Percentiles rank a stretch among this genome's conserved stretches.
phyloP scores from a whole-genome alignment of 2,888 invertebrate species.

The Siphlonurus alternatus region DNA sequence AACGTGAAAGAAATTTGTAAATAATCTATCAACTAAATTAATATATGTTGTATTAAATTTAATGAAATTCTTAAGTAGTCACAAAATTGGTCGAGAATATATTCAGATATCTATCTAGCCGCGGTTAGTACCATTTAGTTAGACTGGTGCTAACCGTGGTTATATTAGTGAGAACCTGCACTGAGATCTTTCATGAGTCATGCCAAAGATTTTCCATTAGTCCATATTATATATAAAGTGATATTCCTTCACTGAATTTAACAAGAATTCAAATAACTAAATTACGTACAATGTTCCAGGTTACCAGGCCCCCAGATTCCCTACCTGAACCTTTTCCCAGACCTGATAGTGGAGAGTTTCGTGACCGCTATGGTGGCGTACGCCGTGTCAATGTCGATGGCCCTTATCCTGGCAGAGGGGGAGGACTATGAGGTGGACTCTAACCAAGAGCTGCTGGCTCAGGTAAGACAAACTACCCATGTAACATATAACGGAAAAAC shows the following conservation, averaged over 20 bases:
- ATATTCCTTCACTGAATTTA: not conserved
- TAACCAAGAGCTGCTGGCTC: constrained; percentile 23
- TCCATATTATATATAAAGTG: not conserved
- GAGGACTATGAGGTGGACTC: constrained; percentile 23
- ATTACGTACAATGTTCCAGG: constrained; percentile 12
- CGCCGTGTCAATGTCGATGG: constrained; percentile 25
- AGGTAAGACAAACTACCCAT: constrained; percentile 19
- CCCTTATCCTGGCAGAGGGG: constrained; percentile 25
- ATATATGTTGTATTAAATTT: too few relatives aligned
- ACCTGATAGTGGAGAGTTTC: constrained; percentile 12
- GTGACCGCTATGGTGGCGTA: constrained; percentile 22
- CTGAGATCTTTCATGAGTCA: too few relatives aligned
- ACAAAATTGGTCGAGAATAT: too few relatives aligned
- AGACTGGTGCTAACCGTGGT: too few relatives aligned
- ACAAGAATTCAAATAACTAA: not conserved
- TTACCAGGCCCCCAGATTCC: constrained; percentile 19
- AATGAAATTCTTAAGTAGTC: too few relatives aligned
- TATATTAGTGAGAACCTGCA: too few relatives aligned
- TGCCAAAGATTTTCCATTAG: too few relatives aligned
- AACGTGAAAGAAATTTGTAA: too few relatives aligned
- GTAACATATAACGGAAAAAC: too few relatives aligned
- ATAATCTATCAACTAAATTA: too few relatives aligned
- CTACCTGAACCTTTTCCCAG: constrained; percentile 12
- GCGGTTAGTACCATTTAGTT: too few relatives aligned
- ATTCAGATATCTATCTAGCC: too few relatives aligned